Evolutionary conservation across 1,140 invertebrate genomes (phyloP), one percentile per base, ranked within the genome.

Genomic region (Caenorhabditis inopinata): DNA sequence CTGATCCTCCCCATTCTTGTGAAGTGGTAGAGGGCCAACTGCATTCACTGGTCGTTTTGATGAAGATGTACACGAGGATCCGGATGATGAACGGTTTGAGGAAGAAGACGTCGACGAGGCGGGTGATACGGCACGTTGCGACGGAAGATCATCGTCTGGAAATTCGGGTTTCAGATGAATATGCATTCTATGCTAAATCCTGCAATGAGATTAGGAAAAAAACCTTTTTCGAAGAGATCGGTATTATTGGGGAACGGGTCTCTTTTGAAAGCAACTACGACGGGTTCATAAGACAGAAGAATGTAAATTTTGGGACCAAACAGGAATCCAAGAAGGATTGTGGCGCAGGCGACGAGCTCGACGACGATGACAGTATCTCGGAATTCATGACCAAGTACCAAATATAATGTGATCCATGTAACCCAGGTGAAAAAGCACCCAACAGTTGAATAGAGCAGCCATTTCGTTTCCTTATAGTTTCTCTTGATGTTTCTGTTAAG

Each of bases 391-490:
- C 32, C 58, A 21, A 85, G 77, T 18, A 88, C 47, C 25, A 80
- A 62, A 38, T 86, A 84, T 14, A 58, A 29, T 2, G 81, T 78
- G 16, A 81, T 73, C 86, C 86, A 87, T 5, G 76, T 53, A 0
- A 79, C 32, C 42, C 87, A 85, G 75, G 87, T 78, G 11, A 84
- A 47, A 11, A 85, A 46, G 32, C 84, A 86, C 27, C 75, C 32
- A 16, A 88, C 62, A 3, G 83, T 81, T 2, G 87, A 83, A 32
- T 83, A 68, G 49, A 87, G 87, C 21, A 87, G 62, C 86, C 86
- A 87, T 74, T 88, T 88, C 21, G 86, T 86, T 68, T 87, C 86
- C 78, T 87, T 88, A 53, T 87, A 87, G 46, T 87, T 87, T 23
- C 86, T 75, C 48, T 85, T 87, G 81, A 87, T 88, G 45, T 87